Base-by-base conservation (phyloP, 2,113 vertebrate species). In the Ranitomeya variabilis region DNA sequence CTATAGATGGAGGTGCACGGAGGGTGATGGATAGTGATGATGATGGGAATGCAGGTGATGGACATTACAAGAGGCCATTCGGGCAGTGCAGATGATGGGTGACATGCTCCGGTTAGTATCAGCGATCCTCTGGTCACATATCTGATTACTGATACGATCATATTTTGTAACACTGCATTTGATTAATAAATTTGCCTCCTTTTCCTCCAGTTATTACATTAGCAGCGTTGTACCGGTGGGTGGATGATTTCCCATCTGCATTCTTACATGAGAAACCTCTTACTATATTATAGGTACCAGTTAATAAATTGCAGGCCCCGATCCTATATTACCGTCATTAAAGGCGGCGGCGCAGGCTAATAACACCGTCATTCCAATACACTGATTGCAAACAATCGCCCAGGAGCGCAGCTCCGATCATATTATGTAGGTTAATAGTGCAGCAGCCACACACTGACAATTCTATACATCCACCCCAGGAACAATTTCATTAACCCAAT, bases 361-460 rank as follows among this genome's bases (percentile, higher is more conserved):
- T 80, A 59, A 59, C 23, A 26, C 78, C n/a, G 52, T 57, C 6
- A 80, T 62, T 80, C 54, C 76, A 52, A 18, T 78, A 54, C 76
- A 52, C 54, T 21, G 19, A 78, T 78, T 26, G 57, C 15, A 80
- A 62, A 31, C 79, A 60, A 80, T 60, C 15, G n/a, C 78, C 77
- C 26, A 16, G 57, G n/a, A 80, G 78, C 78, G 15, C 55, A 26
- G 15, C 79, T 60, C n/a, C 60, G 23, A 80, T 80, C 57, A 60
- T 26, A 80, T 80, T 80, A 80, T 23, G n/a, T 9, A 37, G 79
- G 79, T 37, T 80, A 60, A 60, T 80, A 26, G 79, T 57, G 59
- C n/a, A 80, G 12, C 2, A 60, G 37, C n/a, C 13, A 55, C 13
- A 80, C 12, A 11, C 54, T 76, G 6, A 45, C 73, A 21, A 62